Percentiles rank a stretch among this genome's conserved stretches.
Conservation (phyloP, 2,113 vertebrate species). For the Melanotaenia duboulayi region DNA sequence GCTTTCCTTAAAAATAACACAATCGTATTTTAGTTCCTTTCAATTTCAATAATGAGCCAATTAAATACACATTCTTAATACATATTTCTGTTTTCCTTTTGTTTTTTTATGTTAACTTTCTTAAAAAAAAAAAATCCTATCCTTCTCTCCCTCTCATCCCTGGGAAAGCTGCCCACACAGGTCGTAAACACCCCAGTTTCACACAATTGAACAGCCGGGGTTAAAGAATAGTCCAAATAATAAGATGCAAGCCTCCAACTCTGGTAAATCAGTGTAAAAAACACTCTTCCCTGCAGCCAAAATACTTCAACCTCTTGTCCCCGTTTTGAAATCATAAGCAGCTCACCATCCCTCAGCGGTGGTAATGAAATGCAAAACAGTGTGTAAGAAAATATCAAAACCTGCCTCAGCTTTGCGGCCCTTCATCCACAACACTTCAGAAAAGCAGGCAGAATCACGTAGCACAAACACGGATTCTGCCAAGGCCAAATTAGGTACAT, state of each 20-base stretch:
- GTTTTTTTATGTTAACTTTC: not conserved
- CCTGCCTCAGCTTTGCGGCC: constrained; percentile 32
- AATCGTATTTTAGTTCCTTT: not conserved
- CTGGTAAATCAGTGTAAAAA: constrained; percentile 84
- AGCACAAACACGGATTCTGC: constrained; percentile 77
- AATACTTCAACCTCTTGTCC: constrained; percentile 77
- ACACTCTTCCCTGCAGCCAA: constrained; percentile 78
- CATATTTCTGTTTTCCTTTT: too few relatives aligned
- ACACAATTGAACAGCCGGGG: constrained; percentile 80
- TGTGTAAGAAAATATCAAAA: constrained; percentile 74
- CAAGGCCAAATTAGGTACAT: constrained; percentile 78
- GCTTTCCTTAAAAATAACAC: too few relatives aligned
- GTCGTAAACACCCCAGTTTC: constrained; percentile 76
- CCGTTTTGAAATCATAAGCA: constrained; percentile 82
- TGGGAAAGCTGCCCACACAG: constrained; percentile 65
- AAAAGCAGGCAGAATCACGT: constrained; percentile 72
- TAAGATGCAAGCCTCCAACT: constrained; percentile 79
- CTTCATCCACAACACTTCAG: constrained; percentile 65
- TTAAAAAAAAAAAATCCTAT: constrained; percentile 34
- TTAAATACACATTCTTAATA: not conserved
- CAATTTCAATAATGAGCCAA: not conserved
- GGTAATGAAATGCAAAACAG: constrained; percentile 80
- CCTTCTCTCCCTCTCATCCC: constrained; percentile 33
- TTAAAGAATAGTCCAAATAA: constrained; percentile 86
- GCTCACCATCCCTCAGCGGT: constrained; percentile 56